A percentile compares a stretch with the other conserved stretches of the same genome.
These are phyloP conservation scores for Diglossa cyanea DNA, from an alignment of 2,797 vertebrate species.

Conservation along the genomic window DNA sequence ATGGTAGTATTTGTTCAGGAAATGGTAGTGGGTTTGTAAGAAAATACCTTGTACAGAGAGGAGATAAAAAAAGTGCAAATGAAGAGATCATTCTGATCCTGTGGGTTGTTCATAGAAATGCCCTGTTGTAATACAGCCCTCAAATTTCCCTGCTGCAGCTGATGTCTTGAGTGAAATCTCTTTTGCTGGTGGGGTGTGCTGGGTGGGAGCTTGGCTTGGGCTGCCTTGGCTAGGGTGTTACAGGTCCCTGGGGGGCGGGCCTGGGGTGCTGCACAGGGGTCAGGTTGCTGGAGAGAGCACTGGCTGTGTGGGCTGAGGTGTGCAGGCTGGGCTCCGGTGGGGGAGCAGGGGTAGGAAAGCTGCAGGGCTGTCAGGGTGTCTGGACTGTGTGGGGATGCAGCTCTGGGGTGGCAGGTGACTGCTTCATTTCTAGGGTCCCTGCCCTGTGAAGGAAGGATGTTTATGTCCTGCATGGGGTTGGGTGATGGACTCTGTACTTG, in stretches of 20 bases:
- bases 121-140: not conserved
- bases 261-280: not conserved
- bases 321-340: not conserved
- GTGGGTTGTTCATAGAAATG: not conserved
- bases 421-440: not conserved
- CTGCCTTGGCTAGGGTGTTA: not conserved
- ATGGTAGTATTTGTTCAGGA: not conserved
- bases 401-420: not conserved
- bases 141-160: not conserved
- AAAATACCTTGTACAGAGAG: not conserved
- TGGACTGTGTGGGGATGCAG: not conserved
- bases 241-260: fast-evolving
- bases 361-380: not conserved
- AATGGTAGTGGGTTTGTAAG: not conserved
- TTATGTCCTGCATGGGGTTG: not conserved
- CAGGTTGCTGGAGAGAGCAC: not conserved
- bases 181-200: not conserved
- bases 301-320: fast-evolving
- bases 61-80: not conserved
- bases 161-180: not conserved
- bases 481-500: not conserved
- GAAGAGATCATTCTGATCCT: not conserved
- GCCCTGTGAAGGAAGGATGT: not conserved
- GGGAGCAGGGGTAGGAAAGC: too few species aligned
- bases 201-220: not conserved